Base-by-base conservation (phyloP, 2,797 vertebrate species). In the Esox masquinongy region DNA sequence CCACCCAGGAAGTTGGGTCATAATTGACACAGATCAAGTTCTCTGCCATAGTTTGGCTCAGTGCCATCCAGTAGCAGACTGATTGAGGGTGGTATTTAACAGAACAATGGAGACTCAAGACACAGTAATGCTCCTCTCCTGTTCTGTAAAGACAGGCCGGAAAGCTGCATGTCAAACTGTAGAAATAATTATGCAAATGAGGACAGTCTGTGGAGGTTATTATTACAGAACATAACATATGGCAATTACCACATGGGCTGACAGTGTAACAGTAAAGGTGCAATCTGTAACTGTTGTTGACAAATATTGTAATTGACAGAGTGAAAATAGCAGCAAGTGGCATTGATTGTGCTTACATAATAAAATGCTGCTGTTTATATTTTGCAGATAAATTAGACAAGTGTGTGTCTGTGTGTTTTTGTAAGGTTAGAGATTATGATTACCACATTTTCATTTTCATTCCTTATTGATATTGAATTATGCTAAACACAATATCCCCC, bases 141-240 rank as follows among this genome's bases (percentile, higher is more conserved):
- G 79, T 78, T 69, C 73, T 36, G 68, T 63, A n/a, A 14, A 74
- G 84, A 87, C 86, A 79, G 81, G 82, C 76, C 83, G 86, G 84
- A 34, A 86, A 72, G 63, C 85, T 73, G 77, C 77, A 7, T 77
- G 85, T 82, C 85, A 61, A 87, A 72, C 79, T 86, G 82, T 82
- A 83, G 82, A 84, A 83, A 79, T 79, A 78, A 82, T 85, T 82
- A 87, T 86, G 78, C 77, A 80, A 82, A 88, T 84, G 0, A 77
- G 9, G 34, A 80, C 80, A 70, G 73, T 77, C 75, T 73, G 73
- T 74, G 72, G 74, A 77, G 53, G 74, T 47, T 8, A 74, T 77
- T 24, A 61, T 61, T 61, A 24, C 80, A 76, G 36, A 36, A 51
- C 63, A 19, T 82, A 73, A 80, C 78, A 67, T 77, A 70, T 74